Conservation (phyloP, 2,888 invertebrate species). For the Ophion slaviceki region DNA sequence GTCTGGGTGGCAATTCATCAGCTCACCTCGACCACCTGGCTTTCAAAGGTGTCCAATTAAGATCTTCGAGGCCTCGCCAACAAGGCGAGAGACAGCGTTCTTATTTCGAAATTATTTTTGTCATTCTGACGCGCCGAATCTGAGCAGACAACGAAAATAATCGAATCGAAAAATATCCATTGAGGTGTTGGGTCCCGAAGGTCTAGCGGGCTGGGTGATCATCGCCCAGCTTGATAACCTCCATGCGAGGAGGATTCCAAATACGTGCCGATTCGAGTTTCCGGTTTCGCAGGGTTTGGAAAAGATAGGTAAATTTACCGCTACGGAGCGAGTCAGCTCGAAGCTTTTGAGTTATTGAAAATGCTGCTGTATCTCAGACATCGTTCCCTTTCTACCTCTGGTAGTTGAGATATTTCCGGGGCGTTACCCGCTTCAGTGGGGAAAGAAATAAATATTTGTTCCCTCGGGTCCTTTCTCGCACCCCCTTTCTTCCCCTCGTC, state of each 20-base stretch:
- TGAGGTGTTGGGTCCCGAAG: too few relatives aligned
- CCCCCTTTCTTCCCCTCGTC: slow-evolving; percentile 54
- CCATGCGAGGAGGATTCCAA: background rate
- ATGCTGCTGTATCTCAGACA: background rate
- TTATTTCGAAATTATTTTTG: slow-evolving; percentile 23
- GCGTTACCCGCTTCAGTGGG: background rate
- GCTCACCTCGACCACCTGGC: background rate
- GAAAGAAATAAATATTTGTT: slow-evolving; percentile 34
- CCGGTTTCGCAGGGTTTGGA: background rate
- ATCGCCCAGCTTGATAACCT: too few relatives aligned
- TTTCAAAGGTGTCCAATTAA: slow-evolving; percentile 37
- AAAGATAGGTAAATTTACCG: background rate
- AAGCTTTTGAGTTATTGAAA: slow-evolving; percentile 41
- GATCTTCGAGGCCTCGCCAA: slow-evolving; percentile 21
- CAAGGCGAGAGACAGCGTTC: background rate
- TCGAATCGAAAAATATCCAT: too few relatives aligned
- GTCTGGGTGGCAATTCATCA: too few relatives aligned
- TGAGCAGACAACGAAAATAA: too few relatives aligned
- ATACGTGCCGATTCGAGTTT: background rate
- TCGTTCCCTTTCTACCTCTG: background rate
- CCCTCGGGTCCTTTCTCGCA: slow-evolving; percentile 26
- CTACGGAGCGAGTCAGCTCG: background rate
- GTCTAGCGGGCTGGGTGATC: too few relatives aligned
- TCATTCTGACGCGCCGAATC: background rate
- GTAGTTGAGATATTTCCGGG: background rate